Conservation (phyloP, 2,113 vertebrate species). For the Pardalotus punctatus region DNA sequence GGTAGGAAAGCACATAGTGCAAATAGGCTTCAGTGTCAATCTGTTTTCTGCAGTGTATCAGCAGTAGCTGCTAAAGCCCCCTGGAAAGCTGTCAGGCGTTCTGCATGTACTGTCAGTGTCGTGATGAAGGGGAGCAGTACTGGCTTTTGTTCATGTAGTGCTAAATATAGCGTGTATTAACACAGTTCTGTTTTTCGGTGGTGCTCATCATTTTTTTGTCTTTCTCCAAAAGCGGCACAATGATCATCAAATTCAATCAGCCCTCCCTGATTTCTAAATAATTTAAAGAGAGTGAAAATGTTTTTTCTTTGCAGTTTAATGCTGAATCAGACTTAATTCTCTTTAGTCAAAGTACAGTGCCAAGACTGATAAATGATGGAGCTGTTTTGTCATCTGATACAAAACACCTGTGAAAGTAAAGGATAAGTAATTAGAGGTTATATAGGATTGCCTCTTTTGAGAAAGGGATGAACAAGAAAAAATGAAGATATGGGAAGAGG, state of each 20-base stretch:
- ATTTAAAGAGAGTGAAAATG: not conserved
- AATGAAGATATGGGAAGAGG: not conserved
- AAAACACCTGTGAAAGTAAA: not conserved
- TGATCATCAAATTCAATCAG: not conserved
- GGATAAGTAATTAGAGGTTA: not conserved
- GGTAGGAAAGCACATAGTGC: not conserved
- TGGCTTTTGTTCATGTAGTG: not conserved
- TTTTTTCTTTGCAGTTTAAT: not conserved
- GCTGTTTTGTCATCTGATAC: not conserved
- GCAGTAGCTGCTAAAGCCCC: not conserved
- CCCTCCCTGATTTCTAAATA: not conserved
- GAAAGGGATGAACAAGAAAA: not conserved
- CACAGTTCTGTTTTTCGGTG: not conserved
- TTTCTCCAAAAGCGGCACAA: not conserved
- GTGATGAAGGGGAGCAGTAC: not conserved
- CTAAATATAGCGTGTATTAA: not conserved
- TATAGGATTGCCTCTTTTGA: not conserved
- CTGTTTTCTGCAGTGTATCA: not conserved
- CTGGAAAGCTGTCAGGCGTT: not conserved
- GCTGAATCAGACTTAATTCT: not conserved
- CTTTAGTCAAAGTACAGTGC: not conserved
- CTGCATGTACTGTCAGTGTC: not conserved
- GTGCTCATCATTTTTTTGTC: not conserved
- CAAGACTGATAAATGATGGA: not conserved
- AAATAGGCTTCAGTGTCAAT: not conserved